phyloP scores from a whole-genome alignment of 2,113 vertebrate species.

The Chloropsis hardwickii region DNA sequence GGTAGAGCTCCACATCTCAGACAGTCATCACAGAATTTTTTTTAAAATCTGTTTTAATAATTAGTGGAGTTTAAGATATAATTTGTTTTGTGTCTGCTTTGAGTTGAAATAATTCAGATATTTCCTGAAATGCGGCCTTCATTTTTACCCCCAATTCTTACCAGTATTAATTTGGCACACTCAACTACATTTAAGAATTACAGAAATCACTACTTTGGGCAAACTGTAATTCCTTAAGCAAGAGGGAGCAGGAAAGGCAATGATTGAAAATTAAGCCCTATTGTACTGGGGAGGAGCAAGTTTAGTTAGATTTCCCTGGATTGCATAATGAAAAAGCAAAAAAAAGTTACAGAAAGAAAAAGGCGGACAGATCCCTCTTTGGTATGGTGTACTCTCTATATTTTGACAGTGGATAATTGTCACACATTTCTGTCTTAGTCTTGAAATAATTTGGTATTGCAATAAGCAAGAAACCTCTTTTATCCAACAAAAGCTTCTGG shows the following conservation, averaged over 20 bases:
- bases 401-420: neutral
- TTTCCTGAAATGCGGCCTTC: neutral
- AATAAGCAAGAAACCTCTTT: neutral
- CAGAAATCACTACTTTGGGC: neutral
- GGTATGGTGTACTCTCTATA: fast-evolving
- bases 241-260: neutral
- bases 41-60: neutral
- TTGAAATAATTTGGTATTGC: neutral
- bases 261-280: neutral
- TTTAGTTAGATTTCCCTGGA: neutral
- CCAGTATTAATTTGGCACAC: neutral
- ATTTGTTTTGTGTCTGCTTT: neutral
- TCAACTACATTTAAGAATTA: neutral
- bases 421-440: neutral
- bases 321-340: neutral
- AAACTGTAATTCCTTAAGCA: neutral
- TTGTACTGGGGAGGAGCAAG: neutral
- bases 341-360: neutral
- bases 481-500: neutral
- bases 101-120: neutral
- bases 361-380: neutral
- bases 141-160: no score
- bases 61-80: neutral
- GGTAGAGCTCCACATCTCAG: neutral
- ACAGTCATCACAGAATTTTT: fast-evolving